Percentiles rank a stretch among this genome's conserved stretches.
phyloP scores from a whole-genome alignment of 2,113 vertebrate species.

The Rhea americana region DNA sequence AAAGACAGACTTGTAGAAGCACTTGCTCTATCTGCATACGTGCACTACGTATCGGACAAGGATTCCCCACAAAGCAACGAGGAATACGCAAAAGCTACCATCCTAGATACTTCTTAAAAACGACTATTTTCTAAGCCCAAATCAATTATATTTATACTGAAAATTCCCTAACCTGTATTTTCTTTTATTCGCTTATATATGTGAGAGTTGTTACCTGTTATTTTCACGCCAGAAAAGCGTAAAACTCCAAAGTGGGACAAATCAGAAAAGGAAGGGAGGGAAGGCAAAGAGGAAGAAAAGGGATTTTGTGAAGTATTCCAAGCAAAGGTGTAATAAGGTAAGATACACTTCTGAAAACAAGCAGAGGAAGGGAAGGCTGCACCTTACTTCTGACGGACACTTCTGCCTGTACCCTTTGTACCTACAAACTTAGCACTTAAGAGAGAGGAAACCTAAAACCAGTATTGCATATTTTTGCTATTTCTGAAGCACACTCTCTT shows the following conservation, averaged over 20 bases:
- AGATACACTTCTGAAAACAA: neutral
- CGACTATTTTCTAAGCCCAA: neutral
- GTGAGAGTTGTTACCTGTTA: neutral
- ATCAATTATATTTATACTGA: neutral
- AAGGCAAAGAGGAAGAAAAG: neutral
- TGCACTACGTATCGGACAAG: neutral
- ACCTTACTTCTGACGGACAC: neutral
- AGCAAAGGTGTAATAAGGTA: neutral
- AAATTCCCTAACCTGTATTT: conserved; percentile 2
- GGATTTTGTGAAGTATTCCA: neutral
- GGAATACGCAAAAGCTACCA: neutral
- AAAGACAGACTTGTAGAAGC: neutral
- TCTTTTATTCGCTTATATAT: neutral
- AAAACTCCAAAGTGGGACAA: neutral
- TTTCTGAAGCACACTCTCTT: neutral
- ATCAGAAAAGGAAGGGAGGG: neutral
- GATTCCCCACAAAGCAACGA: neutral
- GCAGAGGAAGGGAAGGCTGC: neutral
- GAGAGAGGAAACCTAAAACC: neutral
- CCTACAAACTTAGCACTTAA: neutral
- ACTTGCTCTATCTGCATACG: neutral
- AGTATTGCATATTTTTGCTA: neutral
- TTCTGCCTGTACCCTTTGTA: neutral
- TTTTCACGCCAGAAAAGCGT: neutral
- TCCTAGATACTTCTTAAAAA: neutral